phyloP scores from a whole-genome alignment of 64 coral and sea anemone genomes.

The Acropora yongei region DNA sequence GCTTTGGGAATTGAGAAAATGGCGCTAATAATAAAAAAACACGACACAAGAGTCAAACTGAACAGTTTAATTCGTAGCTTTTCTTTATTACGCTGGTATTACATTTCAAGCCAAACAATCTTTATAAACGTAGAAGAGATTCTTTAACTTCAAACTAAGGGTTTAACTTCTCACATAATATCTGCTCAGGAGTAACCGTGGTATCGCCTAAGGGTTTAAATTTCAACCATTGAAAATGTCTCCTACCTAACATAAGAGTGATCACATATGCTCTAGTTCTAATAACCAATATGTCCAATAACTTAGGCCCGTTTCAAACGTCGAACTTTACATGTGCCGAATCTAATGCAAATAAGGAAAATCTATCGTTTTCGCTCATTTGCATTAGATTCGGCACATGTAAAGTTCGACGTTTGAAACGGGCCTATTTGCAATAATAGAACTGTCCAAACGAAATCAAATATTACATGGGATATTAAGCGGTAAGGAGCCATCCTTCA shows the following conservation, averaged over 20 bases:
- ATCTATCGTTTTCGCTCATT: too few species aligned
- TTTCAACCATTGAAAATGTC: background rate
- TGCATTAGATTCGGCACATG: too few species aligned
- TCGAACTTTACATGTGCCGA: too few species aligned
- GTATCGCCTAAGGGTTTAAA: background rate
- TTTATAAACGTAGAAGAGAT: background rate
- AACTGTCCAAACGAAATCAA: too few species aligned
- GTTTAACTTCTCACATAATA: background rate
- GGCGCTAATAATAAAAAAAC: background rate
- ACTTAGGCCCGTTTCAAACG: background rate
- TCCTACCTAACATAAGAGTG: conserved; percentile 4
- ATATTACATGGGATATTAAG: too few species aligned
- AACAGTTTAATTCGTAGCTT: background rate
- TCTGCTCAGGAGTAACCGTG: background rate
- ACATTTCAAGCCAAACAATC: background rate
- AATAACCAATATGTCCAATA: background rate
- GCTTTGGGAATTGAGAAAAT: conserved; percentile 23
- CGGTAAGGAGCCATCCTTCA: too few species aligned
- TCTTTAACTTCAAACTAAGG: background rate
- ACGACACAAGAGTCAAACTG: background rate
- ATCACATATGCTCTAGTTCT: background rate
- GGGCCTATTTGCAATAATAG: too few species aligned
- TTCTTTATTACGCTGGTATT: background rate
- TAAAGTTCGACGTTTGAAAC: background rate
- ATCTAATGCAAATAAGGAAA: too few species aligned